Base-by-base conservation (phyloP, 2,113 vertebrate species). In the Chaetops frenatus region DNA sequence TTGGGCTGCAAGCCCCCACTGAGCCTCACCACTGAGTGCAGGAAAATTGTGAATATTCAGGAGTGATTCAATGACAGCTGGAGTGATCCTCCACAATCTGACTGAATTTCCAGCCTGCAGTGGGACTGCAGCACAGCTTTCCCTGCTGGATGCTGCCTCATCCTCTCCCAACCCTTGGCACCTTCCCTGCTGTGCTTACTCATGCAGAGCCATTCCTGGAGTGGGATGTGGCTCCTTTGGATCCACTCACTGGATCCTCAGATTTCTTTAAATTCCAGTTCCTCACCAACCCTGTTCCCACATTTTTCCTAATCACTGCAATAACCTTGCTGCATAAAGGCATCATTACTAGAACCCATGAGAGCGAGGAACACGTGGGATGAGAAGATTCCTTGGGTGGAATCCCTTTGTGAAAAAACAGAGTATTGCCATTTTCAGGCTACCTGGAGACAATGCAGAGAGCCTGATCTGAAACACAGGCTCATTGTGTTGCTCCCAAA, bases 301-400 rank as follows among this genome's bases (percentile, higher is more conserved):
- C 51, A 16, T 74, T 81, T 92, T 71, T n/a, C 35, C 48, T 62
- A 2, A 50, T 78, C 29, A 7, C 9, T 83, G 29, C 54, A 29
- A 9, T 36, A 31, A 50, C 7, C 27, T 42, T 6, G 8, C 6
- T 40, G 22, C 17, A 15, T 22, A 8, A 81, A 81, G 2, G 2
- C 28, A 3, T 48, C 25, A 3, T 33, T 79, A 0, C 18, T 19
- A 7, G 44, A 57, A 33, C 17, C 28, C 51, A 1, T 1, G 21
- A 12, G 14, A 61, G 45, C 53, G 27, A 58, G 35, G 24, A 78
- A 22, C 11, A 1, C 2, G 1, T 1, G 36, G 47, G 27, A 29
- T 4, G 6, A 61, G 40, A 44, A 48, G 7, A 60, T 36, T 35
- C 48, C 47, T 61, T 14, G 7, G 22, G 44, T 36, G 7, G 36